Evolutionary conservation across 2,888 invertebrate genomes (phyloP).

Genomic region (Steinernema scapterisci): DNA sequence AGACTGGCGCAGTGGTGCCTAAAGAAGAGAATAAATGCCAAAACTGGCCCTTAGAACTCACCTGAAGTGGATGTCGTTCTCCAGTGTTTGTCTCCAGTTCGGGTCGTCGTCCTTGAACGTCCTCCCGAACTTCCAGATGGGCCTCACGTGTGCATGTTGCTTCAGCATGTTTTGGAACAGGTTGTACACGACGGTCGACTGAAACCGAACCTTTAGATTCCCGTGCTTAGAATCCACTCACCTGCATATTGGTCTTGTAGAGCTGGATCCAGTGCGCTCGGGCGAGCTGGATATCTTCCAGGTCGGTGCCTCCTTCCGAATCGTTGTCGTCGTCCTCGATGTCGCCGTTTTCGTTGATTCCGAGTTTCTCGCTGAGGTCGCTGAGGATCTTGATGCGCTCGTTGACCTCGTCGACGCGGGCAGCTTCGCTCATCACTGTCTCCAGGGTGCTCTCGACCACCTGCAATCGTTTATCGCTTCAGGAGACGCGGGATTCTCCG

Average conservation of each 20-base stretch:
- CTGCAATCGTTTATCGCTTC: conserved; percentile 2
- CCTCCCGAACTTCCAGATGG: conserved; percentile 63
- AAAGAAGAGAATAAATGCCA: background rate
- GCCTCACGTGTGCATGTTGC: conserved; percentile 60
- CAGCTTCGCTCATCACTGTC: background rate
- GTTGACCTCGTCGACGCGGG: conserved; percentile 17
- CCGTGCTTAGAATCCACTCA: conserved; percentile 15
- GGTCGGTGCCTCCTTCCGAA: background rate
- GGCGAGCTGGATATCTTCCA: conserved; percentile 41
- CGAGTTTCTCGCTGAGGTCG: conserved; percentile 28
- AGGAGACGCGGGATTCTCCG: background rate
- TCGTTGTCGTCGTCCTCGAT: conserved; percentile 4
- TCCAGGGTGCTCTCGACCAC: background rate
- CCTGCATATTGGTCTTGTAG: conserved; percentile 60
- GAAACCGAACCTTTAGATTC: background rate
- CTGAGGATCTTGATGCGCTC: conserved; percentile 30
- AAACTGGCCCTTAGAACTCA: conserved; percentile 34
- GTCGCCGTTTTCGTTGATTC: conserved; percentile 10
- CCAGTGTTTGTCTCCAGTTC: conserved; percentile 51
- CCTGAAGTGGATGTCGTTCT: conserved; percentile 59
- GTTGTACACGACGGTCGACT: conserved; percentile 2
- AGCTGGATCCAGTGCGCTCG: conserved; percentile 64
- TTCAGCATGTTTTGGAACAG: conserved; percentile 55
- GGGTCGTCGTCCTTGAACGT: conserved; percentile 48
- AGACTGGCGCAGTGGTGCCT: conserved; percentile 61